Evolutionary conservation across 2,888 invertebrate genomes (phyloP).

Genomic region (Amphipyra tragopoginis): DNA sequence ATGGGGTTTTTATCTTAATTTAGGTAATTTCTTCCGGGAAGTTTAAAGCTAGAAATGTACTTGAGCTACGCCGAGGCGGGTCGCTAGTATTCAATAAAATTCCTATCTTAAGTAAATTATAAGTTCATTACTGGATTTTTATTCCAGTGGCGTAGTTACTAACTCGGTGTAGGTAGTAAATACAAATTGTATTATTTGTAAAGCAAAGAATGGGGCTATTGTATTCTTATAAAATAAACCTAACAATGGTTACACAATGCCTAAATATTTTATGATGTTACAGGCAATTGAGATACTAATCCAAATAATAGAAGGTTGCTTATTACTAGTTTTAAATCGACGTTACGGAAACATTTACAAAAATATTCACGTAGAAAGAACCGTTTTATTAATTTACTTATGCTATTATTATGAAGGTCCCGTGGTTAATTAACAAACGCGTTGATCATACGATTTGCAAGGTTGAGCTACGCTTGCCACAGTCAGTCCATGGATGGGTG

Average conservation of each 20-base stretch:
- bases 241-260: constrained; percentile 23
- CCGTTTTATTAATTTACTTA: too few relatives aligned
- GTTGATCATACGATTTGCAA: too few relatives aligned
- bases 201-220: constrained; percentile 44
- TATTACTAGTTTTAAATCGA: constrained; percentile 27
- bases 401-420: too few relatives aligned
- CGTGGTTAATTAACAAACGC: too few relatives aligned
- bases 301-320: constrained; percentile 21
- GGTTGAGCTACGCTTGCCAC: too few relatives aligned
- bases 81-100: too few relatives aligned
- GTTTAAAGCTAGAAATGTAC: too few relatives aligned
- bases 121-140: constrained; percentile 8
- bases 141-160: constrained; percentile 1
- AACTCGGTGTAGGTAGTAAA: constrained; percentile 7
- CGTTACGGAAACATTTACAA: constrained; percentile 6
- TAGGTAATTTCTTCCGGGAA: too few relatives aligned
- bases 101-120: not conserved
- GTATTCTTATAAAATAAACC: constrained; percentile 31
- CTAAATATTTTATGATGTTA: constrained; percentile 42
- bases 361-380: not conserved
- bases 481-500: too few relatives aligned
- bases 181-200: constrained; percentile 35
- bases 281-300: constrained; percentile 48
- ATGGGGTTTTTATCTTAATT: too few relatives aligned
- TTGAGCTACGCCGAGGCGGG: too few relatives aligned